phyloP scores from a whole-genome alignment of 2,888 invertebrate species.

The Mesoligia furuncula region DNA sequence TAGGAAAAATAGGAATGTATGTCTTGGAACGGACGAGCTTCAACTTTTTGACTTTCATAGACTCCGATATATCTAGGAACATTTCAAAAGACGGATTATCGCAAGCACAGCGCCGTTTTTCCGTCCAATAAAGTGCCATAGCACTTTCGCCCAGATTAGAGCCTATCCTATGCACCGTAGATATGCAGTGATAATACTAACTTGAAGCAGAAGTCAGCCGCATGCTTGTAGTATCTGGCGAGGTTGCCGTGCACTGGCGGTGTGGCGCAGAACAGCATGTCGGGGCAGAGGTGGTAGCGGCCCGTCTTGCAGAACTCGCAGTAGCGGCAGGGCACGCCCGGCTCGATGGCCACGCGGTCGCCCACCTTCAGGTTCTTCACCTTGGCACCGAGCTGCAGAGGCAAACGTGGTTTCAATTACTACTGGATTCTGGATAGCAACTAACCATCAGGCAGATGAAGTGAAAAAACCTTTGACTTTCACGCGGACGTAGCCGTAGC shows the following conservation, averaged over 20 bases:
- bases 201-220: constrained; percentile 97
- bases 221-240: constrained; percentile 96
- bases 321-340: constrained; percentile 96
- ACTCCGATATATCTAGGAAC: background rate
- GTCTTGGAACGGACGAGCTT: background rate
- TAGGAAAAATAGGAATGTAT: too few relatives aligned
- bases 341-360: constrained; percentile 98
- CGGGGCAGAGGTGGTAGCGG: constrained; percentile 96
- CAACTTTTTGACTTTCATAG: background rate
- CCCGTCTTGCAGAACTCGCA: constrained; percentile 97
- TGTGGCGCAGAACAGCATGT: constrained; percentile 98
- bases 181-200: constrained; percentile 73
- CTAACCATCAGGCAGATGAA: background rate
- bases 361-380: constrained; percentile 94
- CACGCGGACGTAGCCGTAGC: background rate
- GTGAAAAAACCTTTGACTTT: background rate
- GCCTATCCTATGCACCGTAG: background rate
- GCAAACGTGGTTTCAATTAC: background rate
- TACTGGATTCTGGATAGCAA: background rate
- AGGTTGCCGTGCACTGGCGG: constrained; percentile 98
- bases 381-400: constrained; percentile 83
- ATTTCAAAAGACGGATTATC: background rate
- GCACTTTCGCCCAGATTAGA: too few relatives aligned
- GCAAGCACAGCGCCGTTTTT: background rate
- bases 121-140: background rate